phyloP scores from a whole-genome alignment of 1,140 invertebrate species.

The Nixonia krombeini region DNA sequence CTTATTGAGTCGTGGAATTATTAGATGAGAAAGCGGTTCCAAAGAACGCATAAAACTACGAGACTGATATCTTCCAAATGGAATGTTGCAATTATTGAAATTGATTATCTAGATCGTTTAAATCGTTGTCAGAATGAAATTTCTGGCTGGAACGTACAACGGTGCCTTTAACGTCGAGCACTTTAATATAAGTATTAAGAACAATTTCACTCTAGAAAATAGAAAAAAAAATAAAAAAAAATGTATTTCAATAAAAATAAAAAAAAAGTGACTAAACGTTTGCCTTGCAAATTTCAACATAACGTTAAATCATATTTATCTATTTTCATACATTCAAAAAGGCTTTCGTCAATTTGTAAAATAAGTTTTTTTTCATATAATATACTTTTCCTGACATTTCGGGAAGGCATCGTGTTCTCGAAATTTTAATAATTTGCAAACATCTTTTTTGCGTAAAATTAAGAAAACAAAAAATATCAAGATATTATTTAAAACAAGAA shows the following conservation, averaged over 20 bases:
- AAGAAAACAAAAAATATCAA: not conserved
- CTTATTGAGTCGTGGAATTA: too few relatives aligned
- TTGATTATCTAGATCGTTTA: not conserved
- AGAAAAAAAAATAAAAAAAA: not conserved
- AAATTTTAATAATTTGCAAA: not conserved
- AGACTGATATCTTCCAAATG: too few relatives aligned
- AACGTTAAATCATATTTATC: not conserved
- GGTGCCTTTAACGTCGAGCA: too few relatives aligned
- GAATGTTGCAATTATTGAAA: not conserved
- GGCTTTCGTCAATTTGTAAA: not conserved
- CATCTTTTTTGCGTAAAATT: not conserved
- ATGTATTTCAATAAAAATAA: not conserved
- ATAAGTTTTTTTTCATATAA: not conserved
- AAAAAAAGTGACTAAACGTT: not conserved
- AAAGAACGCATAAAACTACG: too few relatives aligned
- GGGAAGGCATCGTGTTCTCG: not conserved
- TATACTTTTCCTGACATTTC: not conserved
- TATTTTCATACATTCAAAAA: not conserved
- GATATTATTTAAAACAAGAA: not conserved
- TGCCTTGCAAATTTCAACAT: not conserved
- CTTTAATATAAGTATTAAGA: too few relatives aligned
- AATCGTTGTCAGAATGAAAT: too few relatives aligned
- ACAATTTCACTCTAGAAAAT: not conserved
- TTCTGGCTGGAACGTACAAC: too few relatives aligned
- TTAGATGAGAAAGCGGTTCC: too few relatives aligned